Percentiles rank a stretch among this genome's conserved stretches.
These are phyloP conservation scores for Chrysina gloriosa DNA, from an alignment of 2,888 invertebrate species.

Conservation along the genomic window DNA sequence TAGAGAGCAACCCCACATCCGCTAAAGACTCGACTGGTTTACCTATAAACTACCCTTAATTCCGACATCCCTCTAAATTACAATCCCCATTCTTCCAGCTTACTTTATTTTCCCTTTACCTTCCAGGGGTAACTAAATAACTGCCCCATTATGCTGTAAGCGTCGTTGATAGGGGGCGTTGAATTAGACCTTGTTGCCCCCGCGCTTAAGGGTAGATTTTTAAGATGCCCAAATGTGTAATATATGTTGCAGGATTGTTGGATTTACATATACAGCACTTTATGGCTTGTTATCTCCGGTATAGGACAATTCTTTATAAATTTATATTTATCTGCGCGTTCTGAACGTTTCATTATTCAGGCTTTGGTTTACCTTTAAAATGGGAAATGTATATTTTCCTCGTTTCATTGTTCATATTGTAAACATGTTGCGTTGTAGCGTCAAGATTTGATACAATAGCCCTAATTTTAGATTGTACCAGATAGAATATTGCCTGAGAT, in stretches of 20 bases:
- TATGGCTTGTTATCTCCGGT: slow-evolving; percentile 57
- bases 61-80: slow-evolving; percentile 68
- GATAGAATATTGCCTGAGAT: no score
- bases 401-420: no score
- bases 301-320: slow-evolving; percentile 27
- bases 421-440: no score
- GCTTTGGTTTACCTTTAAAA: no score
- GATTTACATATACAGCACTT: slow-evolving; percentile 65
- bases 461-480: no score
- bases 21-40: slow-evolving; percentile 65
- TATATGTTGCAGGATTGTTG: slow-evolving; percentile 60
- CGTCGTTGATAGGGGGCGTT: slow-evolving; percentile 51
- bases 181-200: slow-evolving; percentile 52
- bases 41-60: slow-evolving; percentile 69
- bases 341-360: slow-evolving; percentile 15
- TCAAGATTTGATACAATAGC: no score
- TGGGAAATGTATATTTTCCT: no score
- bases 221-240: slow-evolving; percentile 60
- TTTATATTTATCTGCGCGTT: slow-evolving; percentile 9
- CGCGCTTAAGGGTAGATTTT: slow-evolving; percentile 53
- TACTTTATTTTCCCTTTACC: slow-evolving; percentile 65
- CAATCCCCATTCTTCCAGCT: slow-evolving; percentile 67
- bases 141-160: slow-evolving; percentile 65
- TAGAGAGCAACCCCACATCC: slow-evolving; percentile 56
- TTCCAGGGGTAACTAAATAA: slow-evolving; percentile 65